A percentile compares a stretch with the other conserved stretches of the same genome.
Conservation (phyloP, 1,140 invertebrate species). For the Trichonephila clavipes region DNA sequence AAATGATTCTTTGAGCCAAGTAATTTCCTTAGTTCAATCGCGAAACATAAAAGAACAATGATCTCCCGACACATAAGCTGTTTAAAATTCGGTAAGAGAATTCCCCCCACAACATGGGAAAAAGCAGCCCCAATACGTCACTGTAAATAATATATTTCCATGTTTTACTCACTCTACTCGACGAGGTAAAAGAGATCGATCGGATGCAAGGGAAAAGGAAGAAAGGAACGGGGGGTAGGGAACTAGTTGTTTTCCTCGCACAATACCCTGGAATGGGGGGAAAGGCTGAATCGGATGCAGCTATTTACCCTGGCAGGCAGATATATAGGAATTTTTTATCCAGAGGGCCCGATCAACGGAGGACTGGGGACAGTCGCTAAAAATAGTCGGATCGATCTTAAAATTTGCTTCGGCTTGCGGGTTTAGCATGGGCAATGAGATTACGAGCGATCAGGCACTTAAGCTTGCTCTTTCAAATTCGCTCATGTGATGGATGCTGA, state of each 20-base stretch:
- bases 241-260: constrained; percentile 62
- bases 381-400: constrained; percentile 65
- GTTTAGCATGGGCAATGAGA: constrained; percentile 49
- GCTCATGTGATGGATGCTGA: constrained; percentile 1
- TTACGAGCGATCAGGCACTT: constrained; percentile 34
- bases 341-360: constrained; percentile 1
- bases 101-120: neutral
- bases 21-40: neutral
- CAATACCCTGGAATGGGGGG: constrained; percentile 11
- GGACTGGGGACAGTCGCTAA: constrained; percentile 55
- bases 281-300: constrained; percentile 47
- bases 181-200: constrained; percentile 49
- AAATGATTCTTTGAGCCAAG: neutral
- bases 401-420: constrained; percentile 66
- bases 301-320: constrained; percentile 56
- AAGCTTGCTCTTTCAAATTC: constrained; percentile 10
- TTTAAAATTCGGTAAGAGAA: neutral
- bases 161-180: constrained; percentile 27
- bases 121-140: neutral
- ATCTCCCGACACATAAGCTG: neutral
- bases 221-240: neutral
- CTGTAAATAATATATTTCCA: constrained; percentile 27
- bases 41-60: neutral
- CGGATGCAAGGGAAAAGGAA: neutral
- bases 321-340: constrained; percentile 51